These are phyloP conservation scores for Trypoxylus dichotomus DNA, from an alignment of 1,140 invertebrate species.

Conservation along the genomic window DNA sequence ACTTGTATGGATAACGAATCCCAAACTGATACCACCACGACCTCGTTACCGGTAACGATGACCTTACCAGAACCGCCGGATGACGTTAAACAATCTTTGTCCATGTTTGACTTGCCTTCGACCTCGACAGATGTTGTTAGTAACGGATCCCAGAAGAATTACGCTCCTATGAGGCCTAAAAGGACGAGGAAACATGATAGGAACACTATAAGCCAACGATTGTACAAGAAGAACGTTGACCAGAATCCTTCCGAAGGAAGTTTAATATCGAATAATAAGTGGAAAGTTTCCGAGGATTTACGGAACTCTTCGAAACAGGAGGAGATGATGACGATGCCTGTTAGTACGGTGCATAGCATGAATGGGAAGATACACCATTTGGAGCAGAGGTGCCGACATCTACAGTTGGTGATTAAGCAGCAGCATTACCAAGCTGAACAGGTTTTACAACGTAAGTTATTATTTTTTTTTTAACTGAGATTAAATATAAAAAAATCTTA, in stretches of 20 bases:
- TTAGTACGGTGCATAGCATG: conserved; percentile 55
- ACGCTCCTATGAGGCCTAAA: conserved; percentile 47
- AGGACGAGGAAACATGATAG: conserved; percentile 48
- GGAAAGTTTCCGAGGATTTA: conserved; percentile 33
- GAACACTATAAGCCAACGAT: conserved; percentile 32
- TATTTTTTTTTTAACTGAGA: no score
- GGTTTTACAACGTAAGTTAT: conserved; percentile 65
- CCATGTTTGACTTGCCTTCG: conserved; percentile 29
- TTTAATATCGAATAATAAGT: conserved; percentile 13
- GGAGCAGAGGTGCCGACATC: conserved; percentile 64
- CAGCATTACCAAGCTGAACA: conserved; percentile 67
- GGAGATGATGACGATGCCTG: conserved; percentile 41
- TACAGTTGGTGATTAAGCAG: conserved; percentile 63
- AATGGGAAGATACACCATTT: conserved; percentile 56
- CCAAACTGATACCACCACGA: not conserved
- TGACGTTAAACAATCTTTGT: conserved; percentile 29
- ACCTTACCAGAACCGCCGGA: not conserved
- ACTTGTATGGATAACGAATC: not conserved
- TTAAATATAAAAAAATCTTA: no score
- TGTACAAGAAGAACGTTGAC: conserved; percentile 28
- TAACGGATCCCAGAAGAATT: conserved; percentile 37
- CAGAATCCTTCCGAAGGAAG: not conserved
- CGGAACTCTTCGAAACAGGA: conserved; percentile 29
- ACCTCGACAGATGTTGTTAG: conserved; percentile 18
- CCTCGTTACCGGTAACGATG: conserved; percentile 16